A percentile compares a stretch with the other conserved stretches of the same genome.
Evolutionary conservation across 2,113 vertebrate species (phyloP).

Genomic region (Dasyprocta punctata): DNA sequence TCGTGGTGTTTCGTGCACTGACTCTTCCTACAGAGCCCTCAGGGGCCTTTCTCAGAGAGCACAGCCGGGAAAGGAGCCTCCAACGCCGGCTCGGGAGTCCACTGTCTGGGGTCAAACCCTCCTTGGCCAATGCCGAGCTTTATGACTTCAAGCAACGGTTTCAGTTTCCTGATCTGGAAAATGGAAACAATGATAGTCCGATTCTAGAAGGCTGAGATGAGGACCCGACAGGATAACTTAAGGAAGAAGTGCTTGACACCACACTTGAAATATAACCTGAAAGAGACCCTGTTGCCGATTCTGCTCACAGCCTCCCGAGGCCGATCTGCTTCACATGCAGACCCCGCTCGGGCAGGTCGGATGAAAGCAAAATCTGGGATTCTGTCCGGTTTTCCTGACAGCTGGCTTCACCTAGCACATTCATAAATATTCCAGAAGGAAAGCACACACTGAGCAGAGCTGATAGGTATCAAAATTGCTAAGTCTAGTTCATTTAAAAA

Average conservation of each 20-base stretch:
- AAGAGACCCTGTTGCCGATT: neutral
- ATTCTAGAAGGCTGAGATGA: neutral
- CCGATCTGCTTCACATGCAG: neutral
- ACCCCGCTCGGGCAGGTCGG: neutral
- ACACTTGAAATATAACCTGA: neutral
- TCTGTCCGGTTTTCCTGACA: neutral
- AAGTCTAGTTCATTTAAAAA: conserved; percentile 58
- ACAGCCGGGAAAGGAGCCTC: neutral
- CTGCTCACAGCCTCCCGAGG: neutral
- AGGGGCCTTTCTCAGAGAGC: neutral
- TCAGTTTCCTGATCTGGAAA: neutral
- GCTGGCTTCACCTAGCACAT: neutral
- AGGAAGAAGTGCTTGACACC: neutral
- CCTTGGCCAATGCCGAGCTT: neutral
- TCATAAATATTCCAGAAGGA: conserved; percentile 12
- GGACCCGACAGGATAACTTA: neutral
- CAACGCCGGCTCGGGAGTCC: neutral
- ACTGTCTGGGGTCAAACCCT: neutral
- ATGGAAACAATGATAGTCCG: neutral
- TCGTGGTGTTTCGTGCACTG: neutral
- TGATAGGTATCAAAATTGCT: conserved; percentile 59
- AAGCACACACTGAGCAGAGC: neutral
- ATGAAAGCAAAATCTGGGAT: neutral
- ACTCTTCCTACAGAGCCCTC: neutral
- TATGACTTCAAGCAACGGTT: neutral